Conservation (phyloP, 35 echinoderm and acorn worm species). For the Nesometra sesokonis region DNA sequence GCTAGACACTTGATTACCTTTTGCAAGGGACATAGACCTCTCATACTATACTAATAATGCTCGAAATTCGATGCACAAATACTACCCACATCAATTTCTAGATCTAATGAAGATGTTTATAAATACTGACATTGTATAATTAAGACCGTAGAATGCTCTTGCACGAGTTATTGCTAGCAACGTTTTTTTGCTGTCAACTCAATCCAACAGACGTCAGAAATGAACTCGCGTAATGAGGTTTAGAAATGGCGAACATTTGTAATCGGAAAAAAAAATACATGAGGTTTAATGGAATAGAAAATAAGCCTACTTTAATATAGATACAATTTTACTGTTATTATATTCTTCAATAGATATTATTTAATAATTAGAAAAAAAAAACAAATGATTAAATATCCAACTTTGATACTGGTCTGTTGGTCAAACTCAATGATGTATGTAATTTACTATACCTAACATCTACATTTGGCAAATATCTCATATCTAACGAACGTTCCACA, state of each 20-base stretch:
- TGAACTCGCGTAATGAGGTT: background rate
- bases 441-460: too few species aligned
- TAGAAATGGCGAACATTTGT: background rate
- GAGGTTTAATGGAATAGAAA: too few species aligned
- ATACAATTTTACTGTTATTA: too few species aligned
- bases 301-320: too few species aligned
- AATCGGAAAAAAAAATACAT: too few species aligned
- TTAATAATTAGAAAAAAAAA: too few species aligned
- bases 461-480: too few species aligned
- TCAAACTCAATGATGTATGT: too few species aligned
- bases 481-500: too few species aligned
- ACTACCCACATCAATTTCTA: background rate
- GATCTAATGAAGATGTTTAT: background rate
- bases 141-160: background rate
- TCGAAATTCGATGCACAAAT: background rate
- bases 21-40: background rate
- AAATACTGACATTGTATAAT: background rate
- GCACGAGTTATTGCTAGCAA: background rate
- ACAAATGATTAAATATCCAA: too few species aligned
- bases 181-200: background rate
- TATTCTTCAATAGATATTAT: too few species aligned
- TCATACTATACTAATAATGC: background rate
- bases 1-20: background rate
- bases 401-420: too few species aligned
- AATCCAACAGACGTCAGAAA: background rate